Evolutionary conservation across 64 coral and sea anemone species (phyloP).

Genomic region (Trachythela sp.): DNA sequence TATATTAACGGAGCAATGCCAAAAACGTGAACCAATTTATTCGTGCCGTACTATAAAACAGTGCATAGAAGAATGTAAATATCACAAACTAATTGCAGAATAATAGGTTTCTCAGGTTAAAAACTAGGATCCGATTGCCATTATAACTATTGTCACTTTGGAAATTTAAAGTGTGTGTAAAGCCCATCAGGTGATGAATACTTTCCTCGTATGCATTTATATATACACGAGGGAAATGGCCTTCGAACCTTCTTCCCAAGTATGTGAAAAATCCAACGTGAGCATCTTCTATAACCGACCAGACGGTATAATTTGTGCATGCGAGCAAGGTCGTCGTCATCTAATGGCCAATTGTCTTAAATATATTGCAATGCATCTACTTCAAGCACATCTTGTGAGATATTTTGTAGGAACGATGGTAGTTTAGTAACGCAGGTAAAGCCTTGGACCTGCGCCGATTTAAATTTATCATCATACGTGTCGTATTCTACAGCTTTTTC

Average conservation of each 20-base stretch:
- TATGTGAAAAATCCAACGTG: slow-evolving; percentile 8
- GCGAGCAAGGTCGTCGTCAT: not conserved
- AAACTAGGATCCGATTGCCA: too few relatives aligned
- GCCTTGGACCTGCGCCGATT: not conserved
- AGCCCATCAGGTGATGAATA: not conserved
- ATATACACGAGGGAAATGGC: not conserved
- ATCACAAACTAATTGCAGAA: too few relatives aligned
- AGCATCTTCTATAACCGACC: slow-evolving; percentile 9
- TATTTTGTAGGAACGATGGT: not conserved
- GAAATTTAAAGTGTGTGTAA: not conserved
- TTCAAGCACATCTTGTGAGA: not conserved
- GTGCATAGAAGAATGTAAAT: too few relatives aligned
- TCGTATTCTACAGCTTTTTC: not conserved
- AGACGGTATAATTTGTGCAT: not conserved
- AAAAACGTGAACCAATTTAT: too few relatives aligned
- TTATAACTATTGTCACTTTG: too few relatives aligned
- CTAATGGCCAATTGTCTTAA: not conserved
- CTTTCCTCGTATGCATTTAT: slow-evolving; percentile 3
- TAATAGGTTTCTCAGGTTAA: too few relatives aligned
- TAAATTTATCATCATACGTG: not conserved
- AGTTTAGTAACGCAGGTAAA: not conserved
- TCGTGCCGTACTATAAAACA: too few relatives aligned
- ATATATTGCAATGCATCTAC: not conserved
- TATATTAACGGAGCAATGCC: too few relatives aligned
- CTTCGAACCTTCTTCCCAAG: not conserved